Percentiles rank a stretch among this genome's conserved stretches.
phyloP scores from a whole-genome alignment of 2,888 invertebrate genomes.

The Slavum lentiscoides region DNA sequence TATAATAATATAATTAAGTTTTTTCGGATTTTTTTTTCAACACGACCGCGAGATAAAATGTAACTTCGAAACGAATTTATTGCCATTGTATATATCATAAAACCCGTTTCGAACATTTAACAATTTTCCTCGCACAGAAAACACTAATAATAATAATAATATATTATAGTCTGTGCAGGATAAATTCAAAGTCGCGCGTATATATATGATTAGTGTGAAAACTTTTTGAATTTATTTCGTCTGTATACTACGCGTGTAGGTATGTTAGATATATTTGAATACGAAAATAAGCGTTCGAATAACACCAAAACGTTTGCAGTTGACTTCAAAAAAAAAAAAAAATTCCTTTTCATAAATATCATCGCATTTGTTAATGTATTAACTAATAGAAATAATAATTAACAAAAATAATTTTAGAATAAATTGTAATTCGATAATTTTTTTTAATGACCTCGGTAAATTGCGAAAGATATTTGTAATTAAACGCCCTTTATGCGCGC shows the following conservation, averaged over 20 bases:
- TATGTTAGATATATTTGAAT: too few relatives aligned
- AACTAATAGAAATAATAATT: too few relatives aligned
- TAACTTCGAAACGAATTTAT: constrained; percentile 22
- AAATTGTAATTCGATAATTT: too few relatives aligned
- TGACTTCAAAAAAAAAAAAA: too few relatives aligned
- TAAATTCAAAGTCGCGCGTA: neutral
- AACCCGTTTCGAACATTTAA: constrained; percentile 9
- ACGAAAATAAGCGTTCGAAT: neutral
- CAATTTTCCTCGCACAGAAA: constrained; percentile 9
- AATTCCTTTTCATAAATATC: too few relatives aligned
- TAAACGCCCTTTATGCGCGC: too few relatives aligned
- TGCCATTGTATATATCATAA: neutral
- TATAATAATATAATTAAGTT: neutral
- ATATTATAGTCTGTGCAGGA: neutral
- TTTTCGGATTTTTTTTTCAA: neutral
- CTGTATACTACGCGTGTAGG: too few relatives aligned
- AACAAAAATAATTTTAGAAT: too few relatives aligned
- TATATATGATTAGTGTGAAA: neutral
- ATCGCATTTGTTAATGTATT: too few relatives aligned
- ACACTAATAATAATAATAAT: neutral
- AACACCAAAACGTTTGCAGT: neutral
- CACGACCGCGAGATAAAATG: neutral
- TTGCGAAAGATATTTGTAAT: too few relatives aligned
- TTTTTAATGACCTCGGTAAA: too few relatives aligned
- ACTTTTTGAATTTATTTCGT: constrained; percentile 30